Evolutionary conservation across 2,113 vertebrate genomes (phyloP), one percentile per base, ranked within the genome.

Genomic region (Scomber colias): DNA sequence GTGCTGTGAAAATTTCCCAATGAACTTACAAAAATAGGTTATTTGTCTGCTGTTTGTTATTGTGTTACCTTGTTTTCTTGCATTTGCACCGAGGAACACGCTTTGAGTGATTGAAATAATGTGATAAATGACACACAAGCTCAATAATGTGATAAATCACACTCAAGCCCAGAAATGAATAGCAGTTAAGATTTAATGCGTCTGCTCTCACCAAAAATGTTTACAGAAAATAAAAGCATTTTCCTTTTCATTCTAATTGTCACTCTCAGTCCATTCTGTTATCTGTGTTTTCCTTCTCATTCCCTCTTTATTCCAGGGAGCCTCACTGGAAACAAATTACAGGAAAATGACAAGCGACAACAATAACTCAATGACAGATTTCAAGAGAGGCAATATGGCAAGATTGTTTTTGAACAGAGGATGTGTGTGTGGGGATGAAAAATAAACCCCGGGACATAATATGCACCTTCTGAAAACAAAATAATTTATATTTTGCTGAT

Each of bases 301-400:
- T 82, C 71, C 2, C 54, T 76, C 56, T 87, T 86, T 90, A 89
- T 84, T 91, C 90, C 91, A 93, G 87, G 73, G 79, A 93, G 91
- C 94, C 87, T 93, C 91, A 92, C 90, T 94, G 93, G 88, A 95
- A 95, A 87, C 85, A 89, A 95, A 95, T 95, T 94, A 93, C 87
- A 92, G 91, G 87, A 83, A 92, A 92, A 91, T 89, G 82, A 91
- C 87, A 82, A 87, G 79, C 31, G 16, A 72, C 86, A 87, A 83
- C 71, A 82, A 92, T 84, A 91, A 90, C 84, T 82, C 84, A 89
- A 79, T 91, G 90, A 82, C 87, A 89, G 70, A 86, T 90, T 92
- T 94, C 84, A 89, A 89, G 78, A 93, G 83, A 79, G 68, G 88
- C 81, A 89, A 91, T 89, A 90, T 86, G 71, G 70, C 69, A 51